Base-by-base conservation (phyloP, 1,140 invertebrate species). In the Steinernema khuongi region DNA sequence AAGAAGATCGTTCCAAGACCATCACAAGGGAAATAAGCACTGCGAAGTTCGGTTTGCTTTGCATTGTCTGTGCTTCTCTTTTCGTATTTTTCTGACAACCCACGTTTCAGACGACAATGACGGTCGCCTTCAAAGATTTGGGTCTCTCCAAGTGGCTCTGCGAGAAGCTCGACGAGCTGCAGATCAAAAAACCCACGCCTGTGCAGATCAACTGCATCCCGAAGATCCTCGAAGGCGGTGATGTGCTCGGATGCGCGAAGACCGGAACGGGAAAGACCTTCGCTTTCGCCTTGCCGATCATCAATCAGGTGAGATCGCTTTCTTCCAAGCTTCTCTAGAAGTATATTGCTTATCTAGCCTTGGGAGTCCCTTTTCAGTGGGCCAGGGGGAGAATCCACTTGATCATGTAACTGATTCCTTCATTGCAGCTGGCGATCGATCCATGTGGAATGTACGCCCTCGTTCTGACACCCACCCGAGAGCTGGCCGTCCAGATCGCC, bases 401-500 rank as follows among this genome's bases (percentile, higher is more conserved):
- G 50, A 41, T 31, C 22, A 30, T n/a, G n/a, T n/a, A n/a, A n/a
- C n/a, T 41, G 7, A 41, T n/a, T 41, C 41, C 14, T 1, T 29
- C 60, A 1, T 14, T 79, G 44, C 30, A 79, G 73, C 70, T 80
- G 4, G 73, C 79, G 14, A 33, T 80, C 17, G 81, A 85, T 72
- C 83, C 83, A n/a, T 80, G 76, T 67, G 79, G 79, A n/a, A 74
- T 80, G 26, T 84, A 72, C 72, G 82, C 84, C 1, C 69, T 84
- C 1, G 67, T 84, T 19, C 68, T 84, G 17, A 81, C 83, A 1
- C 83, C 83, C 11, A 84, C 83, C 1, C 36, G 83, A 33, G 84
- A 85, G 74, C 43, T 85, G 14, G 84, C 80, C 18, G 81, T 80
- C 30, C 84, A 84, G 75, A 84, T 84, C 66, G 78, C 79, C n/a